Evolutionary conservation across 2,888 invertebrate species (phyloP).

Genomic region (Beris chalybata): DNA sequence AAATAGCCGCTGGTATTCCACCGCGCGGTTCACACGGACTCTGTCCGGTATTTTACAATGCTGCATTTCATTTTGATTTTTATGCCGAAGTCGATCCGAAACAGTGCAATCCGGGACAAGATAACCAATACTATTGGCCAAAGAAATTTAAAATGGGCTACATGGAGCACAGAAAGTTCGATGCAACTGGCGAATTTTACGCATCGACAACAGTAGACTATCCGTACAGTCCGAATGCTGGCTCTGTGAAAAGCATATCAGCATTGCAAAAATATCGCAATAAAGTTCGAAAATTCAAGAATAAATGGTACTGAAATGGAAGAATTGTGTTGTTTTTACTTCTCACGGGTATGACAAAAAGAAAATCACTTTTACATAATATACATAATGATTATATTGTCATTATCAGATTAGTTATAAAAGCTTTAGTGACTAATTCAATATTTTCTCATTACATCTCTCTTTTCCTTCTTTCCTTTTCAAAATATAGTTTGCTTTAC

Average conservation of each 20-base stretch:
- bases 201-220: slow-evolving; percentile 41
- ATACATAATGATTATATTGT: too few relatives aligned
- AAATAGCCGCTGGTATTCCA: slow-evolving; percentile 40
- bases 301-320: too few relatives aligned
- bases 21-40: slow-evolving; percentile 44
- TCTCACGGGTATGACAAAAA: too few relatives aligned
- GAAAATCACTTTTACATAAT: too few relatives aligned
- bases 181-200: slow-evolving; percentile 40
- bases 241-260: neutral
- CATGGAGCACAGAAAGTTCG: slow-evolving; percentile 41
- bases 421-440: too few relatives aligned
- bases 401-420: too few relatives aligned
- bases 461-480: too few relatives aligned
- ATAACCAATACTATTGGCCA: slow-evolving; percentile 38
- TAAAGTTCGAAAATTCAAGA: too few relatives aligned
- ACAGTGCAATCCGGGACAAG: slow-evolving; percentile 38
- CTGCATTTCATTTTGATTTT: slow-evolving; percentile 43
- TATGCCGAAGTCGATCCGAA: slow-evolving; percentile 41
- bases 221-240: slow-evolving; percentile 40
- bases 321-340: too few relatives aligned
- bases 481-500: too few relatives aligned
- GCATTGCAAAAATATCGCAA: neutral
- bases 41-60: slow-evolving; percentile 44
- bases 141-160: slow-evolving; percentile 44
- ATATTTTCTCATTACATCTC: too few relatives aligned